Conservation (phyloP, 2,113 vertebrate genomes). For the Phasianus colchicus region DNA sequence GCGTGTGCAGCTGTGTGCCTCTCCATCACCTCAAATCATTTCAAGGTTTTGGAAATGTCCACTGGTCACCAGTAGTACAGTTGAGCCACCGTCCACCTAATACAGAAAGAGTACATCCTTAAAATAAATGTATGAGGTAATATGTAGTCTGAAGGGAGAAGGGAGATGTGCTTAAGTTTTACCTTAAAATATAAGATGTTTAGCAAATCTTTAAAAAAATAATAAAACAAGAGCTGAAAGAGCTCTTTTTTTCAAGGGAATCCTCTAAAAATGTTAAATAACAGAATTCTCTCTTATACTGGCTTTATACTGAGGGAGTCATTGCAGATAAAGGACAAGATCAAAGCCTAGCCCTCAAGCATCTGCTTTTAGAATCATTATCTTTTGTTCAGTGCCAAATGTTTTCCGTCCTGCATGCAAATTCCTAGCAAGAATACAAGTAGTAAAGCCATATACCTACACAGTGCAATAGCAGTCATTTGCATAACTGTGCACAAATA, state of each 20-base stretch:
- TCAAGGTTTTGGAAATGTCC: neutral
- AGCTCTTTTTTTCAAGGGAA: neutral
- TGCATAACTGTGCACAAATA: neutral
- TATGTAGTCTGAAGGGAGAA: neutral
- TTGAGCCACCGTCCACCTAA: neutral
- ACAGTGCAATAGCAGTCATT: neutral
- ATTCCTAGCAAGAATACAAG: neutral
- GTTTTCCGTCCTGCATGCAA: neutral
- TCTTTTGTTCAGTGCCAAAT: neutral
- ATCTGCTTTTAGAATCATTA: neutral
- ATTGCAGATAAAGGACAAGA: neutral
- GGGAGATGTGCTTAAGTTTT: neutral
- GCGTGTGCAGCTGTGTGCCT: neutral
- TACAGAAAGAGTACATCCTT: neutral
- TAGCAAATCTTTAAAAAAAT: neutral
- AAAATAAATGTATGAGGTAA: neutral
- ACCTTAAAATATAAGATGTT: neutral
- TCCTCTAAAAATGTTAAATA: neutral
- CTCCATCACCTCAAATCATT: neutral
- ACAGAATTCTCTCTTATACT: neutral
- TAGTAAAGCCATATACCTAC: neutral
- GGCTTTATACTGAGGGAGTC: neutral
- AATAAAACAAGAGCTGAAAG: neutral
- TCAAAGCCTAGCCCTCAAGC: neutral
- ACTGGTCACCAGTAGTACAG: neutral